These are phyloP conservation scores for Brachyistius frenatus DNA, from an alignment of 2,113 vertebrate species.

Conservation along the genomic window DNA sequence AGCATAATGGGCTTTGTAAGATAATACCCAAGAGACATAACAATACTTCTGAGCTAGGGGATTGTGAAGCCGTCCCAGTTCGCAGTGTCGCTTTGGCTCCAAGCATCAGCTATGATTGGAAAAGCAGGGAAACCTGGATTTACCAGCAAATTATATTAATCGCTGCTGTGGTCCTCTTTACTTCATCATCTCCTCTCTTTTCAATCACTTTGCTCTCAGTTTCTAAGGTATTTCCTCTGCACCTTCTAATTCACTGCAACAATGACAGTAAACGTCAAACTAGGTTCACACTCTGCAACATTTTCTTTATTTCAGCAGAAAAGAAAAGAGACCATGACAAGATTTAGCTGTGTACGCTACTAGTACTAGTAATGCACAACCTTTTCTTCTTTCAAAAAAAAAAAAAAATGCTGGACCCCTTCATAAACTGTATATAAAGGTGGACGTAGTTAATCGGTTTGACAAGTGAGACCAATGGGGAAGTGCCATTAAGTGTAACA, in stretches of 20 bases:
- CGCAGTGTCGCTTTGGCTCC: constrained; percentile 56
- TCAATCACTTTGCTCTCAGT: constrained; percentile 49
- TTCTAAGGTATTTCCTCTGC: constrained; percentile 47
- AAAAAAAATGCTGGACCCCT: too few relatives aligned
- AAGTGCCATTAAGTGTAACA: too few relatives aligned
- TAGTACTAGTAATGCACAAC: background rate
- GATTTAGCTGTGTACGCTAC: background rate
- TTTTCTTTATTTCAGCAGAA: constrained; percentile 2
- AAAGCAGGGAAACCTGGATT: constrained; percentile 73
- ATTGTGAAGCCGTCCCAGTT: constrained; percentile 80
- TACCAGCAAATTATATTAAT: constrained; percentile 77
- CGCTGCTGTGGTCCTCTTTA: constrained; percentile 45
- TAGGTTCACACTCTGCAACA: constrained; percentile 12
- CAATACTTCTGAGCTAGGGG: constrained; percentile 77
- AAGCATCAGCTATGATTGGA: constrained; percentile 70
- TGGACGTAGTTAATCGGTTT: too few relatives aligned
- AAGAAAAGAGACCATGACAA: background rate
- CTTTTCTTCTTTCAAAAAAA: background rate
- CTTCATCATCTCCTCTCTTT: constrained; percentile 53
- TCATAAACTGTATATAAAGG: too few relatives aligned
- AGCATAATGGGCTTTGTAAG: constrained; percentile 84
- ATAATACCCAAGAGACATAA: constrained; percentile 83
- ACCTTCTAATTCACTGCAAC: constrained; percentile 35
- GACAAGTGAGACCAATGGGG: too few relatives aligned
- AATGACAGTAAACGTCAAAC: constrained; percentile 45